Base-by-base conservation (phyloP, 2,113 vertebrate genomes). In the Lota lota region DNA sequence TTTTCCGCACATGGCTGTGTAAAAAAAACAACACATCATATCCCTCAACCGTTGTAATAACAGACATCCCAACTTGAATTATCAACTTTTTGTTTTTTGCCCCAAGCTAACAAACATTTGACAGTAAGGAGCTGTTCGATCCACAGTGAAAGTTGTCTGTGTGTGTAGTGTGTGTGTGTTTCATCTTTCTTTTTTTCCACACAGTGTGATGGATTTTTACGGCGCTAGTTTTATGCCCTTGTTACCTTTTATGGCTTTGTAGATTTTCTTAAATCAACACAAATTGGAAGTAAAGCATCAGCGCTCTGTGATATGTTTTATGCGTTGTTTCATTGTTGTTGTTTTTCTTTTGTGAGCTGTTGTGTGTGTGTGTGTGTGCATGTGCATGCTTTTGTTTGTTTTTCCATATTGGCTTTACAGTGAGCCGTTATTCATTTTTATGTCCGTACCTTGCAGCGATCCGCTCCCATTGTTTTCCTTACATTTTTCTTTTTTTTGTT, bases 181-280 rank as follows among this genome's bases (percentile, higher is more conserved):
- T 51, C 16, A 51, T 51, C 16, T 51, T 14, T 51, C 1, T 51
- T 51, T 51, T 51, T 51, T 59, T 47, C 14, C 22, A 19, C 66
- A 51, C 50, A 2, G 6, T 16, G 47, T 76, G 78, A 88, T 84
- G 67, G 63, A 78, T 79, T 79, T 89, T 88, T 88, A 86, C 69
- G 70, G 66, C 59, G 8, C 53, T 16, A 54, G 75, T 74, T 88
- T 89, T 88, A 87, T 77, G 68, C 83, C 83, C 74, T 85, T 89
- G 83, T 88, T 88, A 87, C 84, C 28, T 86, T 91, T 91, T 88
- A 88, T 57, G 61, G 74, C 82, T 81, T 86, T 68, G 74, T 84
- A 75, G 79, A 80, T 88, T 89, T 87, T 87, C 84, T 80, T 87
- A 86, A 89, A 89, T 87, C 90, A 87, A 85, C 76, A 85, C 74